These are phyloP conservation scores for Drosophila anomelani DNA, from an alignment of 2,888 invertebrate species.

Conservation along the genomic window DNA sequence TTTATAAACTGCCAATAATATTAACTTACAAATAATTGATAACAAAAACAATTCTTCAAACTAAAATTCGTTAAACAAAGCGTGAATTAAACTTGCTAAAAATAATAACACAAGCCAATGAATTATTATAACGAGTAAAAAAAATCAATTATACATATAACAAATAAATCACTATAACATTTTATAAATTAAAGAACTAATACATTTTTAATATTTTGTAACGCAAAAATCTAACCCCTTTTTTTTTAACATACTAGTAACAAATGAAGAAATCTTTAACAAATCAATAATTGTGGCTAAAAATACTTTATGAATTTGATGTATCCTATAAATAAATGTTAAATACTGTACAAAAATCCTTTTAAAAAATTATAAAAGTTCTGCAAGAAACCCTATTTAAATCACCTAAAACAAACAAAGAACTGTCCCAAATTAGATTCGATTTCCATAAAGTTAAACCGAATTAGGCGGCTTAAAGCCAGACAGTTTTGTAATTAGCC, in stretches of 20 bases:
- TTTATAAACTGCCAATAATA: not conserved
- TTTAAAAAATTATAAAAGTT: not conserved
- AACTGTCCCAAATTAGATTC: conserved; percentile 7
- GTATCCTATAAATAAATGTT: not conserved
- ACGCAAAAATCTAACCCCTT: no score
- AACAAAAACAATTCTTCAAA: not conserved
- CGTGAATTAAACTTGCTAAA: not conserved
- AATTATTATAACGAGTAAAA: no score
- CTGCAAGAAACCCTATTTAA: not conserved
- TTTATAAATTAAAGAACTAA: not conserved
- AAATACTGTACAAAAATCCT: not conserved
- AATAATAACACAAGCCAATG: not conserved
- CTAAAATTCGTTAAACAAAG: not conserved
- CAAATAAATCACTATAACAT: not conserved
- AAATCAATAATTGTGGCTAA: no score
- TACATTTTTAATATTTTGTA: no score
- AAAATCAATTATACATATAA: not conserved
- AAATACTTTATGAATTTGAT: no score
- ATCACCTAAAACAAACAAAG: not conserved
- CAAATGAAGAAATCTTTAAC: no score
- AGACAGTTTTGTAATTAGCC: conserved; percentile 33
- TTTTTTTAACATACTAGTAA: not conserved
- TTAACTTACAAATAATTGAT: not conserved
- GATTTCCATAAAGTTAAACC: conserved; percentile 11
- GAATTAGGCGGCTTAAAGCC: conserved; percentile 13